A percentile compares a stretch with the other conserved stretches of the same genome.
phyloP scores from a whole-genome alignment of 2,113 vertebrate species.

The Platycercus adscitus region DNA sequence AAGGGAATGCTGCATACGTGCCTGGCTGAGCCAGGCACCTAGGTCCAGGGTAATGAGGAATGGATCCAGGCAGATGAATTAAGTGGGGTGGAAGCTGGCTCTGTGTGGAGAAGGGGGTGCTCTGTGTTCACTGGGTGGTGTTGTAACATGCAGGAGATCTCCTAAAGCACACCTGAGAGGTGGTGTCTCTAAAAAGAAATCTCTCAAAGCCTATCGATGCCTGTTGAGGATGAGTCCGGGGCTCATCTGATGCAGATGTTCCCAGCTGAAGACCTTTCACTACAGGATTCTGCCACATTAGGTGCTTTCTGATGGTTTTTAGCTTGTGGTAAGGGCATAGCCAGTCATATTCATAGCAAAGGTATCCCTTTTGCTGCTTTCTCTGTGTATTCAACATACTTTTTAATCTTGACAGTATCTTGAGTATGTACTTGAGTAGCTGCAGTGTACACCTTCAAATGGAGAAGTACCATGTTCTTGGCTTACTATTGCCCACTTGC shows the following conservation, averaged over 20 bases:
- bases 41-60: background rate
- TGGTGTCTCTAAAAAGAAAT: background rate
- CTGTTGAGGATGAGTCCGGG: accelerated
- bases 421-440: background rate
- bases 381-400: background rate
- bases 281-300: background rate
- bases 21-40: accelerated
- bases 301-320: background rate
- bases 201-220: background rate
- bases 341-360: background rate
- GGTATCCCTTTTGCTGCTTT: background rate
- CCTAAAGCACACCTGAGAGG: background rate
- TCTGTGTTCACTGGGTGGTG: background rate
- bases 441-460: background rate
- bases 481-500: background rate
- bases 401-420: background rate
- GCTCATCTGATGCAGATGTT: background rate
- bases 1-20: background rate
- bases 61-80: background rate
- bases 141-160: background rate
- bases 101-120: background rate
- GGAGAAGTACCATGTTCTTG: background rate
- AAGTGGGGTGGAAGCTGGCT: background rate
- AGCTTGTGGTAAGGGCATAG: background rate
- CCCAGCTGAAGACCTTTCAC: background rate